Percentiles rank a stretch among this genome's conserved stretches.
These are phyloP conservation scores for Oxyteleia sp. DNA, from an alignment of 2,888 invertebrate species.

Conservation along the genomic window DNA sequence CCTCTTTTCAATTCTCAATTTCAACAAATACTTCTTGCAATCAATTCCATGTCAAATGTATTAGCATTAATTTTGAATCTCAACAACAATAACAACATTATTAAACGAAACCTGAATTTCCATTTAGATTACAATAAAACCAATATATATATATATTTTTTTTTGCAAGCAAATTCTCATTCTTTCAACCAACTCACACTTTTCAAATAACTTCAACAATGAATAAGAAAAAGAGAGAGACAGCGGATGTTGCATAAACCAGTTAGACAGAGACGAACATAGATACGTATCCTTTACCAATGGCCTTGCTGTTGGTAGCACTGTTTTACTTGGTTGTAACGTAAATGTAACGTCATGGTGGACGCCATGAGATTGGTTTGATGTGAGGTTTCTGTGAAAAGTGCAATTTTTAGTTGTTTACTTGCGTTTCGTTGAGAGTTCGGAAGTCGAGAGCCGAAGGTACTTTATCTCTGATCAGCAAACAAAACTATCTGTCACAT, in stretches of 20 bases:
- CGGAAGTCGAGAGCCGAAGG: neutral
- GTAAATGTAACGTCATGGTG: slow-evolving; percentile 49
- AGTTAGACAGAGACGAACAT: neutral
- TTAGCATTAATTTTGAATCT: too few species aligned
- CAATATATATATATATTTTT: too few species aligned
- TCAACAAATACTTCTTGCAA: too few species aligned
- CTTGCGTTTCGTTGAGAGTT: slow-evolving; percentile 20
- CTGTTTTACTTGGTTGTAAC: slow-evolving; percentile 36
- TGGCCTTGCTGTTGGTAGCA: slow-evolving; percentile 17
- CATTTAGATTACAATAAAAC: too few species aligned
- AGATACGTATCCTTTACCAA: neutral
- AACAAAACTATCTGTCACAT: too few species aligned
- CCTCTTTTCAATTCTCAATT: too few species aligned
- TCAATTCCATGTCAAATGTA: too few species aligned
- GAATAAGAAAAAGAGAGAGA: neutral
- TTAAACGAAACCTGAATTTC: too few species aligned
- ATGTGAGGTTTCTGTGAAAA: slow-evolving; percentile 40
- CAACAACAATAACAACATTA: too few species aligned
- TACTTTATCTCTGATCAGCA: too few species aligned
- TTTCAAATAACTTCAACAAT: neutral
- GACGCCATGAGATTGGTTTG: slow-evolving; percentile 50
- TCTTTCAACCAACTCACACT: too few species aligned
- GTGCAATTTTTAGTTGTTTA: slow-evolving; percentile 54
- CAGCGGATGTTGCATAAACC: neutral
- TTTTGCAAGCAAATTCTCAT: too few species aligned